Base-by-base conservation (phyloP, 1,140 invertebrate species). In the Drosophila seguyi region DNA sequence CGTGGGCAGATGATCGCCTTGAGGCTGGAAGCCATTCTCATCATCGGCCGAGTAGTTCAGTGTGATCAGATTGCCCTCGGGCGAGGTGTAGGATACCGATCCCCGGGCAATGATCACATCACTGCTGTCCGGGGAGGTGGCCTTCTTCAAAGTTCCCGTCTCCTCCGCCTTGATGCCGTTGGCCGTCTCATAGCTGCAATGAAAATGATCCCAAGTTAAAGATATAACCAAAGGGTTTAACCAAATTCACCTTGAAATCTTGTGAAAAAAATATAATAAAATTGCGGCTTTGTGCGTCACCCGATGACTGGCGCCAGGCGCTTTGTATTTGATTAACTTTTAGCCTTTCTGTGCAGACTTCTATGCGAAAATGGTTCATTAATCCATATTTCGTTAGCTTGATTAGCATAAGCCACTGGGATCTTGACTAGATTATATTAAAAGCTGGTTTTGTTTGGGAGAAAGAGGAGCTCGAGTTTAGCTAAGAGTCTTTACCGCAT, bases 1-100 rank as follows among this genome's bases (percentile, higher is more conserved):
- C 1, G 95, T 96, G 16, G 96, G 96, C 25, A 97, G 83, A 93
- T 97, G 96, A 6, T 94, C 94, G 4, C 96, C 96, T 87, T 93
- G 76, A 11, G 96, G 95, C 91, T 94, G 94, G 83, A 97, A 97
- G 27, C 96, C 96, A 66, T 95, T 95, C 79, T 96, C 96, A 82
- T 96, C 95, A 91, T 97, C 97, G 3, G 97, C 97, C 4, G 95
- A 94, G 91, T 98, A 98, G 61, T 94, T 95, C 1, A 98, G 93
- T 1, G 94, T 93, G 69, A 97, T 96, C 22, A 96, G 94, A 44
- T 95, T 95, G 56, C 97, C 97, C 81, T 97, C 96, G 1, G 96
- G 96, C 14, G 96, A 96, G 1, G 96, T 97, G 91, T 97, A 98
- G 50, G 96, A 96, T 69, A 94, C 97, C n/a, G 94, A 95, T 41